These are phyloP conservation scores for Anthoscopus minutus DNA, from an alignment of 2,113 vertebrate species.

Conservation along the genomic window DNA sequence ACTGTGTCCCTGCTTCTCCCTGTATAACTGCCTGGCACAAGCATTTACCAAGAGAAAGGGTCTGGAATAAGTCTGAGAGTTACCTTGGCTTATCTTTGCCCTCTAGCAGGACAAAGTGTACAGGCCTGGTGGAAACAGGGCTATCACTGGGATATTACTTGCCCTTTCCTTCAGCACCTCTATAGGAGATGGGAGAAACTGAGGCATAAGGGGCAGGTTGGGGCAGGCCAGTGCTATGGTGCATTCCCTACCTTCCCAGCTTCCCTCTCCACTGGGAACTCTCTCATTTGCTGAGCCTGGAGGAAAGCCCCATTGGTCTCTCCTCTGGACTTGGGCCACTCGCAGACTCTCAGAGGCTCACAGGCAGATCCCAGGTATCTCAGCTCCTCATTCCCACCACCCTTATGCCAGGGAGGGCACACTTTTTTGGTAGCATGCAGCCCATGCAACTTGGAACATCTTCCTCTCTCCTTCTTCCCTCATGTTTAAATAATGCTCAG, in stretches of 20 bases:
- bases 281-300: neutral
- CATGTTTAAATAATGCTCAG: conserved; percentile 2
- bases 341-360: neutral
- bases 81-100: conserved; percentile 25
- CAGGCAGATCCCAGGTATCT: neutral
- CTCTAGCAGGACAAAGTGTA: neutral
- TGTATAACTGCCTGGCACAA: neutral
- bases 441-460: neutral
- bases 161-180: neutral
- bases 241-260: neutral
- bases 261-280: neutral
- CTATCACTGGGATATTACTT: neutral
- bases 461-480: neutral
- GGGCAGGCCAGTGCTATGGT: neutral
- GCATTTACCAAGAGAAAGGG: neutral
- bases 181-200: neutral
- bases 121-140: neutral
- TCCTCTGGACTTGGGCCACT: neutral
- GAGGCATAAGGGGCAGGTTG: neutral
- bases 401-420: neutral
- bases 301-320: neutral
- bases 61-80: conserved; percentile 5
- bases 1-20: neutral
- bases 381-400: neutral
- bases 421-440: neutral